Evolutionary conservation across 2,888 invertebrate species (phyloP), one percentile per base, ranked within the genome.

Genomic region (Mesopsocus fuscifrons): DNA sequence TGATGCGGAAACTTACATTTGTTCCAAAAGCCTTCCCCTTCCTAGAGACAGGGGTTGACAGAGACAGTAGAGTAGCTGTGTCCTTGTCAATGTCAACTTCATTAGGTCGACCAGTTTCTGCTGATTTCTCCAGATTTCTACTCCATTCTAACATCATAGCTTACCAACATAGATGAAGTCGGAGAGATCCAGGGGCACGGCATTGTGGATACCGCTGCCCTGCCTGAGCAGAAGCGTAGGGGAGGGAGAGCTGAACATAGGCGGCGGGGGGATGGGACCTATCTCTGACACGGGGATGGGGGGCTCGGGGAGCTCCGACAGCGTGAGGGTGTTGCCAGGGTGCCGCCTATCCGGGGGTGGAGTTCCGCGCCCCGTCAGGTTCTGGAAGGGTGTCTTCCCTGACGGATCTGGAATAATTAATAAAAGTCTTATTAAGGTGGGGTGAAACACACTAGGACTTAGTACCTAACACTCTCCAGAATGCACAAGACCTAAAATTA

Each of bases 201-300:
- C 53, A 41, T 52, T 54, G 43, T 54, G 52, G 34, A 55, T 49
- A 38, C 52, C 51, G 26, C 45, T 43, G 31, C 50, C 49, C 33
- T 50, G 52, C 23, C 47, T 46, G 16, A 45, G 48, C 48, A 48
- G 45, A 18, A 47, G 31, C 30, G 47, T 46, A 34, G 46, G 45
- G 20, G 54, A 47, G 46, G 49, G 53, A 41, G 87, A 85, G 63
- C 85, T 85, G 71, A 91, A 89, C 89, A 91, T 91, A 52, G 89
- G 89, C 56, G 89, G 89, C 55, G 89, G 89, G 56, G 85, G 84
- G 61, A 85, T 85, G 51, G 88, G 89, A 49, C 89, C 89, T 62
- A 91, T 89, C 58, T 91, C 89, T 50, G 87, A 85, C 50, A 89
- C 67, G 44, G 87, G 85, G 57, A 89, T 88, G 52, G 88, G 88